Evolutionary conservation across 2,888 invertebrate genomes (phyloP), one percentile per base, ranked within the genome.

Genomic region (Caradrina clavipalpis): DNA sequence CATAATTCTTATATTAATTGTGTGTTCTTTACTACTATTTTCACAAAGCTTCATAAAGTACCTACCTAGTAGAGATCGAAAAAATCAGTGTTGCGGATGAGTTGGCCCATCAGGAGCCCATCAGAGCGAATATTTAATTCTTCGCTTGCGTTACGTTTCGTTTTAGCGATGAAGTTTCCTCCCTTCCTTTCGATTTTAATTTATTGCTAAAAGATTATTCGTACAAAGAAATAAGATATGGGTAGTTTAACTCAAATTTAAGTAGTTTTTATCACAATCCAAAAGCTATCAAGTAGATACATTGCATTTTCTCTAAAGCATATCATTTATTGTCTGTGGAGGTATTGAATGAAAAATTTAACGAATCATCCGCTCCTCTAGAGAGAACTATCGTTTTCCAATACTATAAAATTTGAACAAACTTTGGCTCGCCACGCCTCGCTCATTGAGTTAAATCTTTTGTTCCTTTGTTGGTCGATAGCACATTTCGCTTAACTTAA

Each of bases 331-430:
- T 65, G 58, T 68, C 50, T 69, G 42, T 65, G 35, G 42, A 73
- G 62, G 69, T 75, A 71, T 69, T 65, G 61, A 80, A 77, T 78
- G 76, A 83, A 81, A 74, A 65, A 69, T 63, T 84, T 73, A 73
- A 82, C 75, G 72, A 69, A 80, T 83, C 73, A 70, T 79, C 73
- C 62, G 73, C 72, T 69, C 57, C 73, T 74, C 66, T 42, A 4
- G 57, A 59, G 69, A 81, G 80, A 84, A 80, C 84, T 85, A 90
- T 91, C 87, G 88, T 86, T 91, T 91, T 89, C 89, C 89, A 86
- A 90, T 90, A 84, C 89, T 81, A 88, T 90, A 88, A 89, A 91
- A 86, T 89, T 83, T 81, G 78, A 85, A 77, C 82, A 85, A 88
- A 89, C 85, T 89, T 85, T 68, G 77, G 76, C 39, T 63, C 75